A percentile compares a stretch with the other conserved stretches of the same genome.
These are phyloP conservation scores for Ceuthmochares aereus DNA, from an alignment of 2,113 vertebrate species.

Conservation along the genomic window DNA sequence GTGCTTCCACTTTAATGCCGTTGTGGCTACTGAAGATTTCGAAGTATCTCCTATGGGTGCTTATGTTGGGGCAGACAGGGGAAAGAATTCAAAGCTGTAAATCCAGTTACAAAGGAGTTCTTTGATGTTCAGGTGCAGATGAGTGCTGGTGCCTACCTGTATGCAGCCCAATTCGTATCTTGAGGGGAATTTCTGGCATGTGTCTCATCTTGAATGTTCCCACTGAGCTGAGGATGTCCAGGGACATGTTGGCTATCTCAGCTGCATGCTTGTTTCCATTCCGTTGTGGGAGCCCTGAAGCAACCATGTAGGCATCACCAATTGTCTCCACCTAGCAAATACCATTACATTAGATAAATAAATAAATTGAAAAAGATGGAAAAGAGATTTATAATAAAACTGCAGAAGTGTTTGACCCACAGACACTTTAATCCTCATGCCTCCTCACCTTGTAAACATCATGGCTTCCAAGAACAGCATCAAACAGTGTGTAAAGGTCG, in stretches of 20 bases:
- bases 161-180: constrained; percentile 90
- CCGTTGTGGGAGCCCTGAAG: constrained; percentile 89
- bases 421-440: background rate
- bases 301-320: constrained; percentile 92
- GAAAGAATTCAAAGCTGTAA: background rate
- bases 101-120: background rate
- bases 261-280: constrained; percentile 92
- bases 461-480: constrained; percentile 89
- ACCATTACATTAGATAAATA: background rate
- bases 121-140: background rate
- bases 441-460: constrained; percentile 91
- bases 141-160: constrained; percentile 80
- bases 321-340: constrained; percentile 90
- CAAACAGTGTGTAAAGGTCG: constrained; percentile 91
- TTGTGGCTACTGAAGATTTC: background rate
- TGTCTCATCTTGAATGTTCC: constrained; percentile 91
- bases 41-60: background rate
- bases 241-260: constrained; percentile 92
- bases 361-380: background rate
- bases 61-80: background rate
- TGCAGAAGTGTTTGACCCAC: background rate
- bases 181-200: constrained; percentile 89
- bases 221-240: constrained; percentile 92
- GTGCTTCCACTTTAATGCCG: background rate
- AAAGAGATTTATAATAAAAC: background rate